phyloP scores from a whole-genome alignment of 2,888 invertebrate species.

The Hymenopus coronatus region DNA sequence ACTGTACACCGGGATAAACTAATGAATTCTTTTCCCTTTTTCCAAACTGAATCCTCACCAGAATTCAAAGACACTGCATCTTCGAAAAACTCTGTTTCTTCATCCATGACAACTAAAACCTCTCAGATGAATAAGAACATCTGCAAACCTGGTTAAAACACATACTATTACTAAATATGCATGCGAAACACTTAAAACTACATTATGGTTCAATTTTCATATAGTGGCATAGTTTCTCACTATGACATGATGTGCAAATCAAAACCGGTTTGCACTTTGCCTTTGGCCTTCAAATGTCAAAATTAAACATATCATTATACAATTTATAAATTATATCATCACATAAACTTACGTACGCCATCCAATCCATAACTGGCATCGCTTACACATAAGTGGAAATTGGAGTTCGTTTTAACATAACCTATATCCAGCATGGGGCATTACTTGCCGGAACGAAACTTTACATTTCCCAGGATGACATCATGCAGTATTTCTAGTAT shows the following conservation, averaged over 20 bases:
- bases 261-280: neutral
- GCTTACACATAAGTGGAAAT: too few relatives aligned
- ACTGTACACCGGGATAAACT: slow-evolving; percentile 58
- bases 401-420: too few relatives aligned
- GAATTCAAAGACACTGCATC: slow-evolving; percentile 30
- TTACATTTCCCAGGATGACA: too few relatives aligned
- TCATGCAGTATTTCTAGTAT: too few relatives aligned
- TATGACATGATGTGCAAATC: too few relatives aligned
- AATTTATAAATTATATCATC: neutral
- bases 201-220: neutral
- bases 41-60: neutral
- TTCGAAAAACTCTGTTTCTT: slow-evolving; percentile 30
- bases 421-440: too few relatives aligned
- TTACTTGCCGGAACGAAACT: too few relatives aligned
- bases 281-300: neutral
- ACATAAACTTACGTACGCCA: neutral
- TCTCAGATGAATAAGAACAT: neutral
- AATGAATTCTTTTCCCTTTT: slow-evolving; percentile 38
- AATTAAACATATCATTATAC: neutral
- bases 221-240: neutral
- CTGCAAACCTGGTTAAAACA: neutral
- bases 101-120: slow-evolving; percentile 13
- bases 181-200: neutral
- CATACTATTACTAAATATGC: neutral
- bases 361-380: neutral